Evolutionary conservation across 2,888 invertebrate genomes (phyloP).

Genomic region (Subacronicta megacephala): DNA sequence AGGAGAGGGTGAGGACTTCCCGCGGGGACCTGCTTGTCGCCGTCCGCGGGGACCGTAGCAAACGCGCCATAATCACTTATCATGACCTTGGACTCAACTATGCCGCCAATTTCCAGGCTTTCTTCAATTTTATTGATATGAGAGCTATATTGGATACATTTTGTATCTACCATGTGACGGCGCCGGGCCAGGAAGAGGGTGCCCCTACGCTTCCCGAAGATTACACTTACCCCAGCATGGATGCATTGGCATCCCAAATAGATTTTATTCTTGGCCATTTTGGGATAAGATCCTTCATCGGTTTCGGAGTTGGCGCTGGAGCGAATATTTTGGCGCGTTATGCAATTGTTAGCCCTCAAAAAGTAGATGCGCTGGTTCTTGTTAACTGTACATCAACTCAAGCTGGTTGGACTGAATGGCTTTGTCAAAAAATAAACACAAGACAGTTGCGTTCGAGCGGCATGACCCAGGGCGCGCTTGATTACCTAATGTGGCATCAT

Average conservation of each 20-base stretch:
- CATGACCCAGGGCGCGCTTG: constrained; percentile 97
- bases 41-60: constrained; percentile 97
- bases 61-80: constrained; percentile 98
- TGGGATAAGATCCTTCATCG: constrained; percentile 97
- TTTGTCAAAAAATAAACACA: constrained; percentile 98
- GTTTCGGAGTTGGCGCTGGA: constrained; percentile 99
- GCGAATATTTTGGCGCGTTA: constrained; percentile 98
- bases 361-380: constrained; percentile 96
- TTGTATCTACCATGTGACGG: constrained; percentile 99
- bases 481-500: constrained; percentile 99
- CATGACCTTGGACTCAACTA: constrained; percentile 99
- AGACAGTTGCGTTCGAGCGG: constrained; percentile 96
- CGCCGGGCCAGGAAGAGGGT: constrained; percentile 99
- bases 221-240: constrained; percentile 99
- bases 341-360: constrained; percentile 95
- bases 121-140: constrained; percentile 98
- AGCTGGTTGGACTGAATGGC: constrained; percentile 99
- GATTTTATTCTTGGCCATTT: constrained; percentile 97
- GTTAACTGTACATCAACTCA: constrained; percentile 98
- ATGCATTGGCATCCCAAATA: constrained; percentile 97
- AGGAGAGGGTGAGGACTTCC: constrained; percentile 96
- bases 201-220: constrained; percentile 95
- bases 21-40: constrained; percentile 97
- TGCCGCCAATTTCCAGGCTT: constrained; percentile 97
- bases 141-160: constrained; percentile 96